Percentiles rank a stretch among this genome's conserved stretches.
phyloP scores from a whole-genome alignment of 1,140 invertebrate genomes.

The Drosophila baimaii region DNA sequence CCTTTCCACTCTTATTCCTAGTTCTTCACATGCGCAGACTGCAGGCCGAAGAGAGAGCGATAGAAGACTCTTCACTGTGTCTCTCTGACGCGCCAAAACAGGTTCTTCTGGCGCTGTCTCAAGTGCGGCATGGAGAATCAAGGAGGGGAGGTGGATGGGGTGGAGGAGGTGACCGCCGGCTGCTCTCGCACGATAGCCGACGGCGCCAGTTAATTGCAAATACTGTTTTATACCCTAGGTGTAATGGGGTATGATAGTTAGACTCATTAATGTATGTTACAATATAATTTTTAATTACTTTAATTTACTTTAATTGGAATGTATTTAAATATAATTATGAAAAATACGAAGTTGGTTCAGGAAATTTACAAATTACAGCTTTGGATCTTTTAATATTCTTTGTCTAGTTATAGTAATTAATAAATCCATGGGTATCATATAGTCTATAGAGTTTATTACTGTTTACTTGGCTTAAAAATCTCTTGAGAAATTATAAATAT shows the following conservation, averaged over 20 bases:
- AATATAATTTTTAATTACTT: not conserved
- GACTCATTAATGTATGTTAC: not conserved
- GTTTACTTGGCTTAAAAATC: not conserved
- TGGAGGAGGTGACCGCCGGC: constrained; percentile 30
- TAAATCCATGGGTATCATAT: not conserved
- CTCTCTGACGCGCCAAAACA: constrained; percentile 73
- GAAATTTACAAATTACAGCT: not conserved
- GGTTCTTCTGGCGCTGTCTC: constrained; percentile 65
- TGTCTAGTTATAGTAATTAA: not conserved
- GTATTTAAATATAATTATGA: not conserved
- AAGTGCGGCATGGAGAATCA: constrained; percentile 18
- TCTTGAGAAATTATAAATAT: constrained; percentile 12
- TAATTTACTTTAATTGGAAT: not conserved
- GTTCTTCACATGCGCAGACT: constrained; percentile 59
- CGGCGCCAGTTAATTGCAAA: constrained; percentile 84
- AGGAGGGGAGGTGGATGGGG: not conserved
- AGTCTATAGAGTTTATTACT: too few species aligned
- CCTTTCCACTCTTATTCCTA: constrained; percentile 5
- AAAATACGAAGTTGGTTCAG: not conserved
- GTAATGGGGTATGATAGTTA: not conserved
- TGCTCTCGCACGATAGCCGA: constrained; percentile 72
- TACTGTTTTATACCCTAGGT: constrained; percentile 57
- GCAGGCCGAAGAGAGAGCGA: constrained; percentile 49
- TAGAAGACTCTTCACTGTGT: constrained; percentile 3
- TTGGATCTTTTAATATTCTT: not conserved